These are phyloP conservation scores for Forbesichthys agassizii DNA, from an alignment of 2,113 vertebrate genomes.

Conservation along the genomic window DNA sequence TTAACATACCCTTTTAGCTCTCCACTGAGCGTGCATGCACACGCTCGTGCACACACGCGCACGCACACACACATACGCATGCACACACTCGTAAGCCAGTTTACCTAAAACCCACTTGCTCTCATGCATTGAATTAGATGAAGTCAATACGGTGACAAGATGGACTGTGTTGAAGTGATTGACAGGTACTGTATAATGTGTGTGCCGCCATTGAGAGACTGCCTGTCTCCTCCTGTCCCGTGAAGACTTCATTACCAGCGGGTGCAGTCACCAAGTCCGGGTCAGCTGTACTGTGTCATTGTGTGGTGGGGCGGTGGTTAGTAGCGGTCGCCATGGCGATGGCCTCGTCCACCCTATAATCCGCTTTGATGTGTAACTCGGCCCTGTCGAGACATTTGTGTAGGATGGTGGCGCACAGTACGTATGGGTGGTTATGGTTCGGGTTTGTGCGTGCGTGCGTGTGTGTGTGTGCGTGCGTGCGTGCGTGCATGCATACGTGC, in stretches of 20 bases:
- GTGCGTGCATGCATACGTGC: background rate
- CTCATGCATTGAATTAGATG: no score
- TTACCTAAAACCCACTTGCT: no score
- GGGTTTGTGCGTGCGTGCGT: background rate
- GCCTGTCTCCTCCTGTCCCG: constrained; percentile 11
- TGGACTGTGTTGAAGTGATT: background rate
- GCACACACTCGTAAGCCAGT: background rate
- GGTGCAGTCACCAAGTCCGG: constrained; percentile 36
- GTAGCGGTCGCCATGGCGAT: constrained; percentile 24
- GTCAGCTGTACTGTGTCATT: constrained; percentile 25
- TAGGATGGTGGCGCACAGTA: constrained; percentile 50
- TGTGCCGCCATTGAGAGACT: constrained; percentile 1
- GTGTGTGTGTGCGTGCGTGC: background rate
- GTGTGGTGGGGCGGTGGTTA: constrained; percentile 8
- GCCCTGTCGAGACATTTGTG: constrained; percentile 57
- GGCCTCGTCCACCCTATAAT: constrained; percentile 63
- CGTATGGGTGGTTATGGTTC: constrained; percentile 21
- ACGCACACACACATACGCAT: background rate
- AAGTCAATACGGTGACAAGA: no score
- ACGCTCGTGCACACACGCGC: no score
- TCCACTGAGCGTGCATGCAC: no score
- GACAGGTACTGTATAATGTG: background rate
- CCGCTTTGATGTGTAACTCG: constrained; percentile 62
- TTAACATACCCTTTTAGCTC: no score
- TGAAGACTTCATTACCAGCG: constrained; percentile 17